A percentile compares a stretch with the other conserved stretches of the same genome.
Evolutionary conservation across 2,888 invertebrate genomes (phyloP).

Genomic region (Meloe dianella): DNA sequence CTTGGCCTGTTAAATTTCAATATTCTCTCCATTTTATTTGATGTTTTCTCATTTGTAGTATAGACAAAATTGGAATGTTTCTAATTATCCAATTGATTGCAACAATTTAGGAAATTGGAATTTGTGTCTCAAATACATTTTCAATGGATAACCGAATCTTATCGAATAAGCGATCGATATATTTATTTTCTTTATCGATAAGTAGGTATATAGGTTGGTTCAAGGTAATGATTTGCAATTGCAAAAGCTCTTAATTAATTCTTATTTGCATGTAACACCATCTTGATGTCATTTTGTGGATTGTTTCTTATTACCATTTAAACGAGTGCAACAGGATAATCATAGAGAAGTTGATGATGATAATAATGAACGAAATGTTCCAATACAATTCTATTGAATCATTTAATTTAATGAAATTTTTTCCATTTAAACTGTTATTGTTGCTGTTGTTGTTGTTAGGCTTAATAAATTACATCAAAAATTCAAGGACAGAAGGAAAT

Average conservation of each 20-base stretch:
- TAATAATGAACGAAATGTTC: background rate
- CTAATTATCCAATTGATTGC: too few relatives aligned
- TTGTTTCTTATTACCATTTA: background rate
- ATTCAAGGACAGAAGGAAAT: too few relatives aligned
- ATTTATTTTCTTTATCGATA: background rate
- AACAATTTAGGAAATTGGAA: too few relatives aligned
- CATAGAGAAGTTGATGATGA: background rate
- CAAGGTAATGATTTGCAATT: background rate
- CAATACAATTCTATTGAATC: background rate
- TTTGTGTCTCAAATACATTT: too few relatives aligned
- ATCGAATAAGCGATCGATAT: too few relatives aligned
- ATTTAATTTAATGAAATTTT: background rate
- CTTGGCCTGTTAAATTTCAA: conserved; percentile 25
- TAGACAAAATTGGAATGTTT: too few relatives aligned
- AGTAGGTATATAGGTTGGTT: background rate
- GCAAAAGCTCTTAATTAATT: background rate
- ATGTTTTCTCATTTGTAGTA: too few relatives aligned
- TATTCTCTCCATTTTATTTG: conserved; percentile 11
- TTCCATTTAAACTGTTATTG: background rate
- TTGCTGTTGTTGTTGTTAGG: background rate
- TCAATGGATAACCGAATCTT: too few relatives aligned
- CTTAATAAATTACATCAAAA: too few relatives aligned
- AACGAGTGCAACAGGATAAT: background rate
- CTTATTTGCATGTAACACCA: background rate
- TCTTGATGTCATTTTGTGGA: too few relatives aligned